A percentile compares a stretch with the other conserved stretches of the same genome.
Conservation (phyloP, 1,140 invertebrate genomes). For the Drosophila insularis region DNA sequence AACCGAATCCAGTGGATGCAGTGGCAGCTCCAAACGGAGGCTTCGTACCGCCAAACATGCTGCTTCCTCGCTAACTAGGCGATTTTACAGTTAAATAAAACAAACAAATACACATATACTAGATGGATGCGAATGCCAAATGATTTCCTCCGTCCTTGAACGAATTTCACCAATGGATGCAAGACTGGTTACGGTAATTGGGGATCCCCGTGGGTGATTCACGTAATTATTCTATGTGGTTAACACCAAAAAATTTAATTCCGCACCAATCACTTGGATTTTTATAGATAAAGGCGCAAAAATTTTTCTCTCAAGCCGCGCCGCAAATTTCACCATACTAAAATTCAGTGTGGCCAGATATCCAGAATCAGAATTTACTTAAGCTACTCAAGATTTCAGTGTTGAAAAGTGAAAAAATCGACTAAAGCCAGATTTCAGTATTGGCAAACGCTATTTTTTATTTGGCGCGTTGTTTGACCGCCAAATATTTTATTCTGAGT, state of each 20-base stretch:
- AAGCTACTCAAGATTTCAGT: no score
- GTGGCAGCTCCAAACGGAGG: conserved; percentile 73
- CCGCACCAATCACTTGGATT: background rate
- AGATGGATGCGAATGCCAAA: background rate
- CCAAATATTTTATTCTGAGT: no score
- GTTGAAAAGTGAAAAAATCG: no score
- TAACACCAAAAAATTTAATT: background rate
- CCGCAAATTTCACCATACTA: no score
- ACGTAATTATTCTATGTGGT: background rate
- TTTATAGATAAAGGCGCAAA: background rate
- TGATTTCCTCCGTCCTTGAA: background rate
- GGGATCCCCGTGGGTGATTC: background rate
- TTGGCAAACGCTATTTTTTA: no score
- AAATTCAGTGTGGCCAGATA: no score
- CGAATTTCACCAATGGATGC: background rate
- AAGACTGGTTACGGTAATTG: background rate
- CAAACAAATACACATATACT: background rate
- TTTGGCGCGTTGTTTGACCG: no score
- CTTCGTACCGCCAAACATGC: conserved; percentile 81
- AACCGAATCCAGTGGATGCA: conserved; percentile 67
- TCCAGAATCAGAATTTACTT: no score
- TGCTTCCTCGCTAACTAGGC: conserved; percentile 17
- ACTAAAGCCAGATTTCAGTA: no score
- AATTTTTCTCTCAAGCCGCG: background rate
- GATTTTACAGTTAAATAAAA: background rate